Evolutionary conservation across 2,888 invertebrate genomes (phyloP).

Genomic region (Petrolisthes cinctipes): DNA sequence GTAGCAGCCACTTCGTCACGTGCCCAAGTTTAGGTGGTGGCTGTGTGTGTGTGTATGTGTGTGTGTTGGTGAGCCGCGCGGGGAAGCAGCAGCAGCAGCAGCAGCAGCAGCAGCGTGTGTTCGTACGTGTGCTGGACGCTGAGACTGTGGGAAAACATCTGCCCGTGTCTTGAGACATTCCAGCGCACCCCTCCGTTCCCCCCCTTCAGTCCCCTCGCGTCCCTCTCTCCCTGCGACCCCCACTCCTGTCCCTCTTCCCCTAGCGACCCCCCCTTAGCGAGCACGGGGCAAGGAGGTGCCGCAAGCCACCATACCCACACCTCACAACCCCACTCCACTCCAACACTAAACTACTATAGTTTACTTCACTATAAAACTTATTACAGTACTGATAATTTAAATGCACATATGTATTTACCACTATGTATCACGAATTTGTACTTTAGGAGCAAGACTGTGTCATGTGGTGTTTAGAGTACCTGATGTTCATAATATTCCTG

Average conservation of each 20-base stretch:
- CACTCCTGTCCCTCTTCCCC: slow-evolving; percentile 15
- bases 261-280: slow-evolving; percentile 34
- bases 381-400: too few relatives aligned
- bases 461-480: not conserved
- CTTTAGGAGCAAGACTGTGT: too few relatives aligned
- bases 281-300: slow-evolving; percentile 51
- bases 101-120: slow-evolving; percentile 27
- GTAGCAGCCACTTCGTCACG: slow-evolving; percentile 39
- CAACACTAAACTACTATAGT: too few relatives aligned
- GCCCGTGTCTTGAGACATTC: slow-evolving; percentile 60
- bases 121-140: slow-evolving; percentile 38
- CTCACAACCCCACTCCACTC: too few relatives aligned
- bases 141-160: slow-evolving; percentile 60
- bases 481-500: slow-evolving; percentile 3
- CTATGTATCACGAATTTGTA: too few relatives aligned
- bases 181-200: slow-evolving; percentile 46
- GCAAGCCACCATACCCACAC: slow-evolving; percentile 9
- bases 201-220: not conserved
- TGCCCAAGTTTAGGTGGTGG: slow-evolving; percentile 51
- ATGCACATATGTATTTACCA: too few relatives aligned
- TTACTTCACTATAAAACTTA: too few relatives aligned
- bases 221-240: not conserved
- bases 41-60: slow-evolving; percentile 28
- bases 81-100: not conserved
- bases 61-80: slow-evolving; percentile 25